Evolutionary conservation across 2,113 vertebrate species (phyloP).

Genomic region (Canis aureus): DNA sequence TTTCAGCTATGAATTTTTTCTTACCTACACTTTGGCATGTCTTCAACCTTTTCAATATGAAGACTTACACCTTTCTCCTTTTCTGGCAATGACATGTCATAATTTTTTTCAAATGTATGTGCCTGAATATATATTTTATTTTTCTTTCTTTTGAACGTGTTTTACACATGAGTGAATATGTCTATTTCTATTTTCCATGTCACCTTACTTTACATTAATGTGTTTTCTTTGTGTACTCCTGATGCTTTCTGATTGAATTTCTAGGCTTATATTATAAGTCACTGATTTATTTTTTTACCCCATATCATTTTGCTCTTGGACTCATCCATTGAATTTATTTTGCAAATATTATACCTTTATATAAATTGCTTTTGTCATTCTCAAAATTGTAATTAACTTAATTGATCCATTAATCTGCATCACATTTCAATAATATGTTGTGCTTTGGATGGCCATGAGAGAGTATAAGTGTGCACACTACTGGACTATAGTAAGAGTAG

Average conservation of each 20-base stretch:
- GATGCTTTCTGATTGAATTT: background rate
- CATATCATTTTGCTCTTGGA: background rate
- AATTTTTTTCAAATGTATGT: background rate
- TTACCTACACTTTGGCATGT: background rate
- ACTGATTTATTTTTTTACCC: background rate
- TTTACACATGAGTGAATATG: background rate
- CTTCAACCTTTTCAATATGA: background rate
- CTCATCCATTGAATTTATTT: background rate
- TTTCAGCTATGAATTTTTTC: background rate
- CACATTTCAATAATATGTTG: background rate
- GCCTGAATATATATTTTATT: background rate
- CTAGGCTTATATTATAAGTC: background rate
- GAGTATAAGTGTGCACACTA: background rate
- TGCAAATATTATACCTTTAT: background rate
- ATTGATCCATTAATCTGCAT: background rate
- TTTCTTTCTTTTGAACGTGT: background rate
- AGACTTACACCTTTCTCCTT: background rate
- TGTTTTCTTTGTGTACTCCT: background rate
- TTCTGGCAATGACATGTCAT: background rate
- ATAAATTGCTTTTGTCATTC: background rate
- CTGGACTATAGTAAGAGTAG: background rate
- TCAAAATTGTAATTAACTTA: background rate
- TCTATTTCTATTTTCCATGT: background rate
- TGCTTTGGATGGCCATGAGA: background rate
- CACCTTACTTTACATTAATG: background rate